A percentile compares a stretch with the other conserved stretches of the same genome.
Conservation (phyloP, 2,113 vertebrate species). For the Panthera tigris region DNA sequence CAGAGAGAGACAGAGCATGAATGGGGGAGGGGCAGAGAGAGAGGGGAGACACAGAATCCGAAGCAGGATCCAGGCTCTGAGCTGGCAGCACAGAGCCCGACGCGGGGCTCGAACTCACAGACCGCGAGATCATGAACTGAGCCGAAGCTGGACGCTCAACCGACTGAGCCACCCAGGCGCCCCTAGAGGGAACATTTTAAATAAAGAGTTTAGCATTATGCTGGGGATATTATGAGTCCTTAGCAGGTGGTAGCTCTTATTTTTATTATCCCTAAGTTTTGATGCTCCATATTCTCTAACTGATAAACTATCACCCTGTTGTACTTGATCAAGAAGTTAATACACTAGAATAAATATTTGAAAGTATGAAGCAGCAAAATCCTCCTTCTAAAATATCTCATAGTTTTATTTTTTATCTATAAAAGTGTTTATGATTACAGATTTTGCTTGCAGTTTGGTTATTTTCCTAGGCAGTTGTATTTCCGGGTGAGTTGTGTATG, state of each 20-base stretch:
- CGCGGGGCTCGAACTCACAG: too few species aligned
- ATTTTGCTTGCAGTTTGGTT: constrained; percentile 59
- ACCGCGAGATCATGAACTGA: too few species aligned
- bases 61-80: too few species aligned
- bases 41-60: too few species aligned
- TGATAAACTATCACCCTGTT: not conserved
- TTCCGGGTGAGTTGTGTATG: constrained; percentile 7
- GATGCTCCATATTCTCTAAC: not conserved
- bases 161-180: too few species aligned
- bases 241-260: not conserved
- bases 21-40: too few species aligned
- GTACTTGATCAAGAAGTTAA: not conserved
- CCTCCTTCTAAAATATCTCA: not conserved
- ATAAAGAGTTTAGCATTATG: not conserved
- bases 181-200: not conserved
- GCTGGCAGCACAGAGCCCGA: too few species aligned
- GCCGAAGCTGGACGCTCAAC: too few species aligned
- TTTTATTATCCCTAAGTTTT: not conserved
- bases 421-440: not conserved
- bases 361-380: constrained; percentile 1
- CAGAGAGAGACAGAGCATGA: too few species aligned
- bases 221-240: not conserved
- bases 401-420: not conserved
- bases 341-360: not conserved
- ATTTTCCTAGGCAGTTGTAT: constrained; percentile 45